Evolutionary conservation across 2,888 invertebrate species (phyloP).

Genomic region (Bimastos eiseni): DNA sequence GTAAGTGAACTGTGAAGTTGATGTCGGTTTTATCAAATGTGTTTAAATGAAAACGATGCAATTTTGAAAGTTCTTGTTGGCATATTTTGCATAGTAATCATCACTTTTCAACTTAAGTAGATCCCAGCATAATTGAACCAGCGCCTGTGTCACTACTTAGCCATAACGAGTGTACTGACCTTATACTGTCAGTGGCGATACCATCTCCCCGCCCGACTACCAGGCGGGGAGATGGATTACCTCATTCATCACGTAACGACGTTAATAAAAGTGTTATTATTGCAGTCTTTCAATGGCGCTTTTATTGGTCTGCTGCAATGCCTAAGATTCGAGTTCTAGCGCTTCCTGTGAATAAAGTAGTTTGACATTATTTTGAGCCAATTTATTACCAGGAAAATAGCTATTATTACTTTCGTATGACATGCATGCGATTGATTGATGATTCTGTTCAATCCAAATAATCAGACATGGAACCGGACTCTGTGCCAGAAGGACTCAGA

Average conservation of each 20-base stretch:
- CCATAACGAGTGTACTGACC: too few relatives aligned
- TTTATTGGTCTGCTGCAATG: background rate
- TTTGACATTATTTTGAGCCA: background rate
- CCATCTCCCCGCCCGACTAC: too few relatives aligned
- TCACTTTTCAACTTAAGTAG: background rate
- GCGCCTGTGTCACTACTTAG: background rate
- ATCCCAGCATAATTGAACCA: background rate
- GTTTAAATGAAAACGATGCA: too few relatives aligned
- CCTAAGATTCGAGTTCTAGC: too few relatives aligned
- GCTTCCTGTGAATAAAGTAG: background rate
- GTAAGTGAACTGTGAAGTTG: background rate
- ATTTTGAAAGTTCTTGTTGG: background rate
- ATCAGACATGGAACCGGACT: conserved; percentile 34
- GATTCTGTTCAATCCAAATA: background rate
- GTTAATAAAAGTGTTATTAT: too few relatives aligned
- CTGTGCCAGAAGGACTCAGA: conserved; percentile 37
- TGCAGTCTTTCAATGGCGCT: background rate
- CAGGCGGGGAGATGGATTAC: too few relatives aligned
- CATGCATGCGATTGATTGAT: background rate
- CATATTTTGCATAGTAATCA: too few relatives aligned
- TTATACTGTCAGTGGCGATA: too few relatives aligned
- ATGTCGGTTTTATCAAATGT: background rate
- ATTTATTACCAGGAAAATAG: background rate
- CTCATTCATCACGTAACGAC: too few relatives aligned
- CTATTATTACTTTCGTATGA: background rate